Evolutionary conservation across 2,113 vertebrate genomes (phyloP), one percentile per base, ranked within the genome.

Genomic region (Camarhynchus parvulus): DNA sequence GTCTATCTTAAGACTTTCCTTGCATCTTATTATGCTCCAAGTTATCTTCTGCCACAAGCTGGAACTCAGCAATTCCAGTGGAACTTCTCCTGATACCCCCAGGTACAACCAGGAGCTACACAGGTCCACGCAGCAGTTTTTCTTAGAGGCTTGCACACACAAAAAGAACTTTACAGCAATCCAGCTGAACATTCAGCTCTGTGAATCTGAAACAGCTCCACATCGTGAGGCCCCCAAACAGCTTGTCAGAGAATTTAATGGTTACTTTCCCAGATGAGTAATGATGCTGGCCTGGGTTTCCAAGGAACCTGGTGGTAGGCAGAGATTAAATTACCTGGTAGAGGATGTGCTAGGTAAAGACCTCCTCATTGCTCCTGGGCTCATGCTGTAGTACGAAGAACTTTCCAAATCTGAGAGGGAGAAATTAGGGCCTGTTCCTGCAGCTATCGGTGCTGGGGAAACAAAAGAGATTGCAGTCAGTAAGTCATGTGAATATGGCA

Each of bases 311-410:
- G 70, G 72, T 68, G 66, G 50, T 39, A 93, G 88, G 74, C 59
- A 92, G 46, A 83, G 47, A 78, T 92, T 89, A 55, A 94, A 93
- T 98, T 98, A 98, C 98, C 98, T 98, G 96, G 99, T 99, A 82
- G 98, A 99, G 96, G 99, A 99, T 95, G 99, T 99, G 97, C 99
- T 99, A 94, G 99, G 99, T 76, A 99, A 97, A 50, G 99, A 99
- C 96, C 99, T 98, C 97, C 99, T 99, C 99, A 99, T 99, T 86
- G 99, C 99, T 97, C 99, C 99, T 37, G 99, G 99, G 96, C 99
- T 99, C 99, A 99, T 99, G 98, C 99, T 99, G 98, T 99, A 99
- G 98, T 99, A 99, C 58, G 99, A 99, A 96, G 99, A 99, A 98
- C 99, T 99, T 98, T 99, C 99, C 98, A 99, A 98, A 97, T 99